A percentile compares a stretch with the other conserved stretches of the same genome.
Evolutionary conservation across 2,113 vertebrate genomes (phyloP).

Genomic region (Brachirus orientalis): DNA sequence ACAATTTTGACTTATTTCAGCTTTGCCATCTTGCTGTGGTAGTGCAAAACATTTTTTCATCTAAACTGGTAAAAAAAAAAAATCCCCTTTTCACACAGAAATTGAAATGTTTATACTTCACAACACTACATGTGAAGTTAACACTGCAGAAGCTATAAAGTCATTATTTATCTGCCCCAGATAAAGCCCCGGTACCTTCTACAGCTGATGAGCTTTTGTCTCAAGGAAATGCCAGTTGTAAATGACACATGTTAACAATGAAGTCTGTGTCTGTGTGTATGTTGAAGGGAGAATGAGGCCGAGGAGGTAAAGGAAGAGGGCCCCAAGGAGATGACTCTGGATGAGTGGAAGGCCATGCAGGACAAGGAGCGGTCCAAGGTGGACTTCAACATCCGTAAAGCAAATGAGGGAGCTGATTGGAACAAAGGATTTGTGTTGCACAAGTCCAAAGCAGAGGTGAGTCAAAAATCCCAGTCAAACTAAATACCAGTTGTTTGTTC

Average conservation of each 20-base stretch:
- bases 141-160: too few species aligned
- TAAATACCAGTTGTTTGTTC: not conserved
- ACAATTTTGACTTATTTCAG: too few species aligned
- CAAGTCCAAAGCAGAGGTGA: conserved; percentile 96
- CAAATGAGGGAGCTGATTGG: conserved; percentile 97
- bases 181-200: too few species aligned
- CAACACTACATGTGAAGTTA: too few species aligned
- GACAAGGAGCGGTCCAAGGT: conserved; percentile 97
- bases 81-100: too few species aligned
- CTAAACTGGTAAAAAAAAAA: too few species aligned
- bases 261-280: conserved; percentile 32
- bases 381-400: conserved; percentile 98
- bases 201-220: too few species aligned
- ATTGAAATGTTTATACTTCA: too few species aligned
- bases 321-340: conserved; percentile 98
- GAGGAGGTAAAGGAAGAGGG: conserved; percentile 98
- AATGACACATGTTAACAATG: not conserved
- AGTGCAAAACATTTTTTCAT: too few species aligned
- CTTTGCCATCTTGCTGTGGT: too few species aligned
- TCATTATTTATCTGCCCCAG: too few species aligned
- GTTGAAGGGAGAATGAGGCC: conserved; percentile 92
- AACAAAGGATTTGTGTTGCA: conserved; percentile 97
- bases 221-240: not conserved
- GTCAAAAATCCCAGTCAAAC: conserved; percentile 12
- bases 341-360: conserved; percentile 99